Conservation (phyloP, 2,797 vertebrate species). For the Babyrousa celebensis region DNA sequence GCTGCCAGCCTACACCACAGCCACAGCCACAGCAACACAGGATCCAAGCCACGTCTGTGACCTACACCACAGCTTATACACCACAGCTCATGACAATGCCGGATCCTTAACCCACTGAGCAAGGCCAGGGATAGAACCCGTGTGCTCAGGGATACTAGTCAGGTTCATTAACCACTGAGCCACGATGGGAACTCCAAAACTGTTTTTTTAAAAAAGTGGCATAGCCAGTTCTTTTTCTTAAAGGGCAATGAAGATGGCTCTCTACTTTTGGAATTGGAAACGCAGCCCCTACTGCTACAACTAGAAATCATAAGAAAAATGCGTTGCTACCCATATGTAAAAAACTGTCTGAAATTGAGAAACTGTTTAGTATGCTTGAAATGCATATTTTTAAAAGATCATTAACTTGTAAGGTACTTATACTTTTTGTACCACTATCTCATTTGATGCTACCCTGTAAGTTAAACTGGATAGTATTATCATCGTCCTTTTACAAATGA, state of each 20-base stretch:
- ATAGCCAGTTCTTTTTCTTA: not conserved
- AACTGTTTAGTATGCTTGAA: slow-evolving; percentile 56
- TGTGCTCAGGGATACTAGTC: too few species aligned
- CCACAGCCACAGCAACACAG: too few species aligned
- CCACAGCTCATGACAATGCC: too few species aligned
- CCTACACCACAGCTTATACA: too few species aligned
- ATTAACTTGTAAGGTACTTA: not conserved
- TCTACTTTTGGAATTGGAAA: slow-evolving; percentile 5
- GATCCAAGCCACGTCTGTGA: too few species aligned
- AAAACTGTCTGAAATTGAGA: slow-evolving; percentile 41
- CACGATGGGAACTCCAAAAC: too few species aligned
- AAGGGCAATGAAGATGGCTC: not conserved
- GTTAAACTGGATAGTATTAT: not conserved
- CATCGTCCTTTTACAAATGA: not conserved
- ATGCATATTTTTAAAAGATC: not conserved
- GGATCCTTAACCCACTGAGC: too few species aligned
- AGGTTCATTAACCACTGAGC: too few species aligned
- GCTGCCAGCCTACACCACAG: too few species aligned
- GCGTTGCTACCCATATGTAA: not conserved
- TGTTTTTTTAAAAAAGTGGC: not conserved
- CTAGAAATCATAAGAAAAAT: slow-evolving; percentile 48
- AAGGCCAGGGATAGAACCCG: too few species aligned
- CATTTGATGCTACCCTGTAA: not conserved
- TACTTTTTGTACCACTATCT: slow-evolving; percentile 23
- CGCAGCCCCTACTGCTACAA: not conserved